Base-by-base conservation (phyloP, 2,113 vertebrate species). In the Nothobranchius furzeri region DNA sequence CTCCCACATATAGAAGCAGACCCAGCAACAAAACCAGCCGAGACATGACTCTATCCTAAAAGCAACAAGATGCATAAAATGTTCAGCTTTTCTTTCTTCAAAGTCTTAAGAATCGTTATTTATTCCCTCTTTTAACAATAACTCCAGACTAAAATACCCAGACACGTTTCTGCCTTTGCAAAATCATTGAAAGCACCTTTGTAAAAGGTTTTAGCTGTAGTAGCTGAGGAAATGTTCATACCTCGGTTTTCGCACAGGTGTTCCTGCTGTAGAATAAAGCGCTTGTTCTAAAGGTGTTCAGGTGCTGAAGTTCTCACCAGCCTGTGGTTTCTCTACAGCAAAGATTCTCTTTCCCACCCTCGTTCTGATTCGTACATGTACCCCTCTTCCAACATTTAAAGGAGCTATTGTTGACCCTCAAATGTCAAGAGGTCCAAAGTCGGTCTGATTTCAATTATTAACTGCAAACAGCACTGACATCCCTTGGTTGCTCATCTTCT, bases 11-110 rank as follows among this genome's bases (percentile, higher is more conserved):
- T 15, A 95, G 79, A 75, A 95, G 62, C 79, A 94, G 68, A 61
- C 92, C 90, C 7, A 93, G 49, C 81, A 95, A 73, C 60, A 96
- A 77, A 60, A 94, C 62, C 56, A 95, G 71, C 36, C 91, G 84
- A 77, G 83, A 89, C 70, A 91, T 88, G 90, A 87, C 94, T 25
- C 62, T 15, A 30, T 54, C 83, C 81, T 86, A 15, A 20, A 54
- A 55, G 10, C 14, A 66, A 43, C n/a, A 42, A 20, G 20, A 20
- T 20, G 20, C 10, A 45, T 45, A 12, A 45, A 45, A 45, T 2
- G 37, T 40, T 40, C 9, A 40, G 37, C 6, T 40, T 40, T 40
- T 40, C 36, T 37, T 6, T 6, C 36, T 4, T 37, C 36, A 37
- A 37, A 37, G 7, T 7, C 42, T 43, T 43, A 3, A 43, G 42